Base-by-base conservation (phyloP, 2,888 invertebrate genomes). In the Bedellia somnulentella region DNA sequence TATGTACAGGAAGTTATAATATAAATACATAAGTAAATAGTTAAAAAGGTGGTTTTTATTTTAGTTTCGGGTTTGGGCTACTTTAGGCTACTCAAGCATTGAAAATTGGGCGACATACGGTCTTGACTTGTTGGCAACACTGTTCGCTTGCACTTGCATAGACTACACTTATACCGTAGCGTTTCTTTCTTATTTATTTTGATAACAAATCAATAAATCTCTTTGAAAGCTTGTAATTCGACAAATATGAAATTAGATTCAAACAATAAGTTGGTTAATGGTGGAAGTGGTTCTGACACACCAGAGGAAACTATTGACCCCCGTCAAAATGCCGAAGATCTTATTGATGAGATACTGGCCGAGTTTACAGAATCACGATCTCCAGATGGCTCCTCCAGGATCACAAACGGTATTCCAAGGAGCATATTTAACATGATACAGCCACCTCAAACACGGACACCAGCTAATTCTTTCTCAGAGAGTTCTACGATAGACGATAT, bases 261-360 rank as follows among this genome's bases (percentile, higher is more conserved):
- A 9, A 76, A 77, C 49, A 70, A 76, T 44, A 75, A 77, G 45
- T 57, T 70, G 59, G 66, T 71, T 38, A 68, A 62, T 41, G 68
- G 57, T 41, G 71, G 71, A 31, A 59, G 58, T 37, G 62, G 67
- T 24, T 50, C 66, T 9, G 70, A 68, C 29, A 56, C 62, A 15
- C 61, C 73, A 1, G 76, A 75, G 37, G 73, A 71, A 35, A 59
- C 62, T 5, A 56, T 62, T 23, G 71, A 71, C 35, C 63, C 70
- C 28, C 57, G 73, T 25, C 73, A 73, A 45, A 73, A 71, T 38
- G 75, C 75, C 3, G 73, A 73, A 45, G 75, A 73, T 41, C 59
- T 75, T 35, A 70, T 75, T 38, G 75, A 75, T 31, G 75, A 75
- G 44, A 73, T 75, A 43, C 58, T 75, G 14, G 73, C 73, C 1